Evolutionary conservation across 2,797 vertebrate genomes (phyloP), one percentile per base, ranked within the genome.

Genomic region (Hippocampus kuda): DNA sequence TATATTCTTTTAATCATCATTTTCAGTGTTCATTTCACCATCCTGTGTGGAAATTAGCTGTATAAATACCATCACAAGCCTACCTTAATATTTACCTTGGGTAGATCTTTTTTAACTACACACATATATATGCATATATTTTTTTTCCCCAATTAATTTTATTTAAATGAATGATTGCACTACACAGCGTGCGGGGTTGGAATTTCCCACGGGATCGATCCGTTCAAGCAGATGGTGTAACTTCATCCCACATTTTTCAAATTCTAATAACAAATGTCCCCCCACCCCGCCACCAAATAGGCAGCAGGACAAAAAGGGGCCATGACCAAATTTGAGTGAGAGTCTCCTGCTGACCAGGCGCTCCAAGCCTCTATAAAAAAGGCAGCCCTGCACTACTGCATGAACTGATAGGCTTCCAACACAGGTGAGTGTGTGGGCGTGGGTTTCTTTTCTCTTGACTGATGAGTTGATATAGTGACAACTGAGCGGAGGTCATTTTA

Each of bases 321-420:
- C 72, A 79, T 85, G 84, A 77, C 82, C 79, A 81, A 73, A 79
- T n/a, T 26, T 8, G 18, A 72, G 76, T 0, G 72, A 72, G 70
- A 49, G 22, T 24, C 67, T 51, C 1, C 10, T 75, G 78, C 79
- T 84, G 73, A 81, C 42, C 67, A 44, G 61, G 66, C 78, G 73
- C 66, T 66, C 75, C 71, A 64, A 72, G 67, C 64, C 72, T 66
- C 71, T 84, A 84, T 84, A 81, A 70, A 84, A 70, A 75, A 68
- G 48, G 60, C 62, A 75, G 60, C 68, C 67, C 57, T 66, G 64
- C 38, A 54, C 67, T 6, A 51, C 26, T 38, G 12, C 48, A 57
- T 26, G 53, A 80, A 64, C 75, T 79, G 78, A 73, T 77, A 68
- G 73, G 70, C 79, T n/a, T 38, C 68, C 67, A 60, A 6, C 70